Percentiles rank a stretch among this genome's conserved stretches.
Conservation (phyloP, 2,113 vertebrate genomes). For the Platysteira castanea region DNA sequence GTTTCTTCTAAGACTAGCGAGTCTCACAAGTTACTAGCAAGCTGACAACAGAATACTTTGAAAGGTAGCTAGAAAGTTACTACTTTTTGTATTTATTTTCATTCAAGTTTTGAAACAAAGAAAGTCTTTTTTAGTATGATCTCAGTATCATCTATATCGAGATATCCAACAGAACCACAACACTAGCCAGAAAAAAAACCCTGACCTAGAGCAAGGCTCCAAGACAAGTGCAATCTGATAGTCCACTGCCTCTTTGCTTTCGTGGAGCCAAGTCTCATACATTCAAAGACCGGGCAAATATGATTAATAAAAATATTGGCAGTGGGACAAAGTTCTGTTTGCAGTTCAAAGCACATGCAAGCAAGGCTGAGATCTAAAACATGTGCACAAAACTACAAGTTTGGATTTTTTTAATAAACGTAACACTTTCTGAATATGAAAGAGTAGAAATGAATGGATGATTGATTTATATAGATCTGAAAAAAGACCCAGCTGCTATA, state of each 20-base stretch:
- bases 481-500: fast-evolving
- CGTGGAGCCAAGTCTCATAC: fast-evolving
- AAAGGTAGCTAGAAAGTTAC: background rate
- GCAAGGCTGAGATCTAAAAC: background rate
- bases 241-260: background rate
- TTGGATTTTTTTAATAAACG: fast-evolving
- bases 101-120: background rate
- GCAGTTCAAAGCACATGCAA: background rate
- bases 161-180: background rate
- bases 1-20: background rate
- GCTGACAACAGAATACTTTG: background rate
- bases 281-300: background rate
- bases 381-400: fast-evolving
- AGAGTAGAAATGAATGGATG: background rate
- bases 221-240: background rate
- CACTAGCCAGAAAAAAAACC: background rate
- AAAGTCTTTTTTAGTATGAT: background rate
- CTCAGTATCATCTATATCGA: fast-evolving
- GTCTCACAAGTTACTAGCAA: background rate
- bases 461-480: background rate
- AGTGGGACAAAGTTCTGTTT: background rate
- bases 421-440: fast-evolving
- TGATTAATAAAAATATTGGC: background rate
- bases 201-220: background rate
- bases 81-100: background rate